Conservation (phyloP, 2,888 invertebrate genomes). For the Crematogaster levior region DNA sequence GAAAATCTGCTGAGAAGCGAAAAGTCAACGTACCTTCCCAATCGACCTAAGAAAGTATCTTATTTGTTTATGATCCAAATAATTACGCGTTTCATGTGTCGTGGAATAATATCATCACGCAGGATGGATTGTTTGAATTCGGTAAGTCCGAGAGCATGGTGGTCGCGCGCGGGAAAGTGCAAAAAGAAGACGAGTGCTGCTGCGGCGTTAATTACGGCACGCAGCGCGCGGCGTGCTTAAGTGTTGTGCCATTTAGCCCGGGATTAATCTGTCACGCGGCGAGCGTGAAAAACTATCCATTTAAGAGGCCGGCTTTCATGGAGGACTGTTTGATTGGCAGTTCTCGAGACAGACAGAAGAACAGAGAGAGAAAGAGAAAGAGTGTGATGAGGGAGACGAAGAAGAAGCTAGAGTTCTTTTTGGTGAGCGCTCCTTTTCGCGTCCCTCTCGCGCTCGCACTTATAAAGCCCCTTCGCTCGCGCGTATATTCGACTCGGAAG, state of each 20-base stretch:
- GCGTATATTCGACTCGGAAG: slow-evolving; percentile 70
- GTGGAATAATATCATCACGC: neutral
- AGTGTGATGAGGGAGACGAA: neutral
- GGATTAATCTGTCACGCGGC: slow-evolving; percentile 74
- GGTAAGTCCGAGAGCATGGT: neutral
- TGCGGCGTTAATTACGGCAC: slow-evolving; percentile 66
- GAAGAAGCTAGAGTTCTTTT: slow-evolving; percentile 56
- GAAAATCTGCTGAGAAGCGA: neutral
- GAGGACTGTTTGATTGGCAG: slow-evolving; percentile 77
- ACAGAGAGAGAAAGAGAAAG: neutral
- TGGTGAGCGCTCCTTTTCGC: slow-evolving; percentile 27
- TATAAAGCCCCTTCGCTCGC: slow-evolving; percentile 66
- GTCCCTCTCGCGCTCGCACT: slow-evolving; percentile 45
- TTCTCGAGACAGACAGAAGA: slow-evolving; percentile 62
- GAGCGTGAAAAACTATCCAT: slow-evolving; percentile 73
- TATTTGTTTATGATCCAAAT: neutral
- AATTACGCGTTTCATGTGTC: neutral
- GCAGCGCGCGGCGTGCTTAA: slow-evolving; percentile 58
- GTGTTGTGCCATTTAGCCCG: slow-evolving; percentile 69
- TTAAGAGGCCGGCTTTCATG: slow-evolving; percentile 71
- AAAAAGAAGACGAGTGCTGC: neutral
- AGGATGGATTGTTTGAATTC: slow-evolving; percentile 11
- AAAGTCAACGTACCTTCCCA: neutral
- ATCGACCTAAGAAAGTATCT: neutral
- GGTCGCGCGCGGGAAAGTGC: slow-evolving; percentile 35